phyloP scores from a whole-genome alignment of 2,888 invertebrate species.

The Oscheius sp. region DNA sequence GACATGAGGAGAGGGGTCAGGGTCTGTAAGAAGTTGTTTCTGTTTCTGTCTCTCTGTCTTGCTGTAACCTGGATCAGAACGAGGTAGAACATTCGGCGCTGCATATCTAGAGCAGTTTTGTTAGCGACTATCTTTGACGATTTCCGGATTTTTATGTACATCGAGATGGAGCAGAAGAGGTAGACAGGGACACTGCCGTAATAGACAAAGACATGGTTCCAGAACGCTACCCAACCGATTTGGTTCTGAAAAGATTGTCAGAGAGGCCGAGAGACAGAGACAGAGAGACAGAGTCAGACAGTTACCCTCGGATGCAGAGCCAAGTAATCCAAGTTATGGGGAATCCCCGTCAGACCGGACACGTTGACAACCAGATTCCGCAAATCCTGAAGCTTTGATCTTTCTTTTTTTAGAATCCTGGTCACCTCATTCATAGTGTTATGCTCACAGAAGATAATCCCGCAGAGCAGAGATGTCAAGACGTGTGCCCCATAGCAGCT shows the following conservation, averaged over 20 bases:
- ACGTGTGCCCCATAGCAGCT: not conserved
- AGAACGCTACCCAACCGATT: not conserved
- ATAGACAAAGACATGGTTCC: not conserved
- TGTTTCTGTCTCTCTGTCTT: no score
- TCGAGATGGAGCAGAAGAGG: not conserved
- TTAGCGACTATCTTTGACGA: not conserved
- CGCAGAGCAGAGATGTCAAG: not conserved
- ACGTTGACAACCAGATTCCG: not conserved
- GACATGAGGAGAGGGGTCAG: constrained; percentile 1
- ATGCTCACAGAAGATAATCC: not conserved
- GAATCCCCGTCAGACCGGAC: constrained; percentile 1
- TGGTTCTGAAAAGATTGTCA: not conserved
- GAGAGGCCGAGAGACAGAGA: no score
- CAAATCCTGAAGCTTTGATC: not conserved
- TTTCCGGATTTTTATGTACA: constrained; percentile 2
- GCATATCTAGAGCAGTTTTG: not conserved
- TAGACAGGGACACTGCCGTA: not conserved
- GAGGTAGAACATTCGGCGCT: not conserved
- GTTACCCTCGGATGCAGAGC: not conserved
- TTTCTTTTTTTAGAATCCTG: not conserved
- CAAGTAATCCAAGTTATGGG: not conserved
- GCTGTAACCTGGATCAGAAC: not conserved
- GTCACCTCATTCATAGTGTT: not conserved
- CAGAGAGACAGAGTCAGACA: no score
- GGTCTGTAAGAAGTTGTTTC: not conserved